Evolutionary conservation across 2,113 vertebrate species (phyloP), one percentile per base, ranked within the genome.

Genomic region (Dendrocopos noguchii): DNA sequence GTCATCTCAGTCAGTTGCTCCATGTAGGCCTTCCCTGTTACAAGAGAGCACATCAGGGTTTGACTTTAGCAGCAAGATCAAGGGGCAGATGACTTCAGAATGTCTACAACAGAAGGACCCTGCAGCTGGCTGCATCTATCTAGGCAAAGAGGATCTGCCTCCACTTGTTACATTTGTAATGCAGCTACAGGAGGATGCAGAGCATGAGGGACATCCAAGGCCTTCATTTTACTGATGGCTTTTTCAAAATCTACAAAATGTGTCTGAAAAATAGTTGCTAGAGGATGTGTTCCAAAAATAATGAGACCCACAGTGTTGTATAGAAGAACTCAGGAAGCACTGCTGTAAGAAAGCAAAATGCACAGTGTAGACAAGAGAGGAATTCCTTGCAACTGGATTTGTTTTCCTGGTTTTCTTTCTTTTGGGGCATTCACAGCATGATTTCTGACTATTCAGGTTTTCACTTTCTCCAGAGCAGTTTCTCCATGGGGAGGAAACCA

Each of bases 1-100:
- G 99, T 99, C 97, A 99, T 95, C 96, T 99, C 99, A 68, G 94
- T 90, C 96, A 99, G 96, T 96, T 99, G 99, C 63, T 99, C 98
- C 94, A 97, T 95, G 71, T 98, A 96, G 50, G 96, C 96, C 67
- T 97, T 98, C 53, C 96, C 99, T 99, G 96, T 92, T 70, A 96
- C 39, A 93, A 87, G 72, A 95, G 7, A 87, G 60, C 9, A 94
- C 21, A 92, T 44, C 36, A 93, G 39, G 78, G 42, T 93, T 66
- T 10, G 90, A 89, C 73, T 52, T 60, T 33, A 88, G 53, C 73
- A 11, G 25, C 57, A 47, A 84, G 87, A 86, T 25, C 7, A 74
- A 76, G 50, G 39, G 29, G 78, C 91, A 77, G 11, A 31, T 7
- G 19, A 71, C 76, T 94, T 81, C 57, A 80, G 91, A 80, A 87